Evolutionary conservation across 2,797 vertebrate species (phyloP), one percentile per base, ranked within the genome.

Genomic region (Setipinna tenuifilis): DNA sequence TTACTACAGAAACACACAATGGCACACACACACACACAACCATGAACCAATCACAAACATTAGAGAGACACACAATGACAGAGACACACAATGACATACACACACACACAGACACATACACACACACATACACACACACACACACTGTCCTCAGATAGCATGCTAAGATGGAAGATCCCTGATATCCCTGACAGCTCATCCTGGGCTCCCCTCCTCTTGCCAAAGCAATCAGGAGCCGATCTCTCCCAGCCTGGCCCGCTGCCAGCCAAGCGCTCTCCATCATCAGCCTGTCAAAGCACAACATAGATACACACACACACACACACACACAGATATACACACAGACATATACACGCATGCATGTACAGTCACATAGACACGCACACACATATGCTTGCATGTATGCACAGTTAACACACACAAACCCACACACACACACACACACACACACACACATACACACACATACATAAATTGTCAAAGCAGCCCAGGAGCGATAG

Each of bases 401-500:
- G 35, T 5, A 41, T 5, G 35, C 35, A 41, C 35, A 41, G 35
- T 41, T 41, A 75, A 35, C 5, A 62, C 59, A 23, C 59, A 62
- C 59, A 23, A 21, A 62, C 59, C 23, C 59, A 62, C 21, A 23
- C 59, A 71, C 28, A 71, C 68, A 71, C 28, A 71, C 2, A 71
- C 28, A 17, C 11, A 28, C 61, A 17, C 65, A n/a, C 59, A 44
- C 82, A 75, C 23, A 23, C 82, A 25, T 59, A 44, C 82, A 68
- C 46, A 65, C 71, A 61, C 4, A 65, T 7, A 44, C 31, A 48
- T 14, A 35, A 2, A 21, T 54, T 86, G 86, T 86, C 85, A 86
- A 86, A 89, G 58, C 41, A 21, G 65, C 62, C 82, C 88, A 85
- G 82, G 86, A 85, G 65, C 25, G 0, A 68, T 11, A 85, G 65